phyloP scores from a whole-genome alignment of 2,113 vertebrate species.

The Nothoprocta perdicaria region DNA sequence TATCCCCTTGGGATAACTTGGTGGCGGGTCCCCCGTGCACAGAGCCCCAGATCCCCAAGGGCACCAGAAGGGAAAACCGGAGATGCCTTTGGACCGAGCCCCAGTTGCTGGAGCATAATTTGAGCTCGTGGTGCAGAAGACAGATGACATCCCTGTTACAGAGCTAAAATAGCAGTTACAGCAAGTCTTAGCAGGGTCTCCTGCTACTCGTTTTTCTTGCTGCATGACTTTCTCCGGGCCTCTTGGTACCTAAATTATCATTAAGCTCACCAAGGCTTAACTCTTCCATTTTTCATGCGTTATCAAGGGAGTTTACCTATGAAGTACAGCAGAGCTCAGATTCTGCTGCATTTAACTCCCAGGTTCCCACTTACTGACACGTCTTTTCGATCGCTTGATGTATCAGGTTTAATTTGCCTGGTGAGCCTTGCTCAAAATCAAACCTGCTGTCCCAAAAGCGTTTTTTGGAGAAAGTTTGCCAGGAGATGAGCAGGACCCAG shows the following conservation, averaged over 20 bases:
- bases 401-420: slow-evolving; percentile 45
- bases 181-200: slow-evolving; percentile 47
- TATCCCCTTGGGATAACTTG: neutral
- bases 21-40: neutral
- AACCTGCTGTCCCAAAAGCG: slow-evolving; percentile 53
- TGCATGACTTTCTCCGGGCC: slow-evolving; percentile 20
- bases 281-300: neutral
- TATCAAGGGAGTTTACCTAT: slow-evolving; percentile 49
- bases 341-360: slow-evolving; percentile 54
- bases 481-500: slow-evolving; percentile 52
- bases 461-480: slow-evolving; percentile 21
- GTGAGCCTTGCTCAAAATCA: slow-evolving; percentile 29
- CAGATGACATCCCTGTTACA: slow-evolving; percentile 29
- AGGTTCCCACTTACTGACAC: slow-evolving; percentile 41
- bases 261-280: neutral
- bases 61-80: neutral
- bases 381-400: slow-evolving; percentile 52
- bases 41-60: neutral
- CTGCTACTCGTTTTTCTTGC: slow-evolving; percentile 46
- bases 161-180: slow-evolving; percentile 21
- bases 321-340: slow-evolving; percentile 1
- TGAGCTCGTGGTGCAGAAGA: slow-evolving; percentile 16
- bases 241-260: slow-evolving; percentile 18
- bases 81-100: neutral
- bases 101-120: neutral